A percentile compares a stretch with the other conserved stretches of the same genome.
phyloP scores from a whole-genome alignment of 2,113 vertebrate genomes.

The Esox niger region DNA sequence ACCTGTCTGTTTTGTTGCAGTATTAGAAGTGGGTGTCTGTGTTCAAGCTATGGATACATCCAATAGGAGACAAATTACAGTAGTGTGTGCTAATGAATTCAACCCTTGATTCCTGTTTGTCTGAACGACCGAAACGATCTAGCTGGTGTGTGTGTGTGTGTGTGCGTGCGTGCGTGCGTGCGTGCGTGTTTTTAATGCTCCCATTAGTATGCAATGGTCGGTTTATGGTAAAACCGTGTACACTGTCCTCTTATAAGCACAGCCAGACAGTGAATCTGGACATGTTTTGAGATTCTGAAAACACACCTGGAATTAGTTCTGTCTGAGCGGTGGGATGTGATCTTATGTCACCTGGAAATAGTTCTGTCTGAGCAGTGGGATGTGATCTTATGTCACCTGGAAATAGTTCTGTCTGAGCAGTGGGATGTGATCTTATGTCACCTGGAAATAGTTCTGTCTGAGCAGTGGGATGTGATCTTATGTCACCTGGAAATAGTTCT shows the following conservation, averaged over 20 bases:
- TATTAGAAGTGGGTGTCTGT: slow-evolving; percentile 22
- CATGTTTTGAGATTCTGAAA: slow-evolving; percentile 57
- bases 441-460: slow-evolving; percentile 40
- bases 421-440: too few species aligned
- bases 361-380: too few species aligned
- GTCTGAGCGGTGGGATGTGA: slow-evolving; percentile 26
- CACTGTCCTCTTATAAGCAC: slow-evolving; percentile 50
- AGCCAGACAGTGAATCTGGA: slow-evolving; percentile 49
- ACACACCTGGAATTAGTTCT: slow-evolving; percentile 47
- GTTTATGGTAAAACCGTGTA: slow-evolving; percentile 49
- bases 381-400: too few species aligned
- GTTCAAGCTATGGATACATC: too few species aligned
- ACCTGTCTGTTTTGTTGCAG: too few species aligned
- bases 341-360: too few species aligned
- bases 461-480: too few species aligned
- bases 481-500: slow-evolving; percentile 45
- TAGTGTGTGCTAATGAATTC: too few species aligned
- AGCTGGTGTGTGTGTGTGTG: slow-evolving; percentile 21
- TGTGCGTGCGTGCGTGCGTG: slow-evolving; percentile 19
- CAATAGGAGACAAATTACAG: too few species aligned
- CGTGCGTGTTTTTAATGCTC: slow-evolving; percentile 53
- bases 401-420: too few species aligned
- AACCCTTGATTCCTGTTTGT: too few species aligned
- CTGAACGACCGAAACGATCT: too few species aligned
- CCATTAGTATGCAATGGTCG: slow-evolving; percentile 42